A percentile compares a stretch with the other conserved stretches of the same genome.
phyloP scores from a whole-genome alignment of 2,888 invertebrate genomes.

The Brachypalpus laphriformis region DNA sequence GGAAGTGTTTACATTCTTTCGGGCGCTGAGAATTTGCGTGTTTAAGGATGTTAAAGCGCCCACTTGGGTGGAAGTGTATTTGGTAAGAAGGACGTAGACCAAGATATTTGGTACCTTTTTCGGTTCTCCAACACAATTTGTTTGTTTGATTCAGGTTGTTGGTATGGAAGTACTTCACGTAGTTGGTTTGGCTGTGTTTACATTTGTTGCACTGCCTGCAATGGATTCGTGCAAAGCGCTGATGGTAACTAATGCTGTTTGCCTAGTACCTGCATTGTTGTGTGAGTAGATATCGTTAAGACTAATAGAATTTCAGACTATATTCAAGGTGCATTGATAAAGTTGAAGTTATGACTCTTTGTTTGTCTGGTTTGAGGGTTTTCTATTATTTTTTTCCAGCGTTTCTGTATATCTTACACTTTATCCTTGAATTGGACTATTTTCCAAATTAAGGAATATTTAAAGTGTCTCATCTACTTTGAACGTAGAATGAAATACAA shows the following conservation, averaged over 20 bases:
- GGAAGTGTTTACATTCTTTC: conserved; percentile 89
- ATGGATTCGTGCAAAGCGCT: conserved; percentile 92
- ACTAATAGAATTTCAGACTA: conserved; percentile 4
- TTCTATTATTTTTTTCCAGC: no score
- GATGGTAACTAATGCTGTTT: conserved; percentile 93
- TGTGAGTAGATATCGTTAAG: conserved; percentile 83
- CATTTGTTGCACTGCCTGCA: conserved; percentile 90
- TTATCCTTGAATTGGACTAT: no score
- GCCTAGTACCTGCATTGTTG: conserved; percentile 90
- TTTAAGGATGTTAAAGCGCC: conserved; percentile 89
- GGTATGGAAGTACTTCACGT: conserved; percentile 91
- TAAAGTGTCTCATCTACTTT: no score
- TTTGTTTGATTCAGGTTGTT: conserved; percentile 83
- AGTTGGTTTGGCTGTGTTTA: conserved; percentile 89
- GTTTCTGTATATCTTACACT: no score
- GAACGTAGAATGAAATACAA: no score
- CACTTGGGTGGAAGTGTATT: conserved; percentile 84
- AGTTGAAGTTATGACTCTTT: not conserved
- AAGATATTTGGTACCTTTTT: not conserved
- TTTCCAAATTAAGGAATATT: no score
- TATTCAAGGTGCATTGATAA: conserved; percentile 6
- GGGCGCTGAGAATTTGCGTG: conserved; percentile 88
- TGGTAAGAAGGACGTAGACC: conserved; percentile 82
- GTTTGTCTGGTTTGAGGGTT: not conserved
- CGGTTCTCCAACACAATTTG: not conserved